A percentile compares a stretch with the other conserved stretches of the same genome.
Conservation (phyloP, 2,888 invertebrate genomes). For the Geophilus truncorum region DNA sequence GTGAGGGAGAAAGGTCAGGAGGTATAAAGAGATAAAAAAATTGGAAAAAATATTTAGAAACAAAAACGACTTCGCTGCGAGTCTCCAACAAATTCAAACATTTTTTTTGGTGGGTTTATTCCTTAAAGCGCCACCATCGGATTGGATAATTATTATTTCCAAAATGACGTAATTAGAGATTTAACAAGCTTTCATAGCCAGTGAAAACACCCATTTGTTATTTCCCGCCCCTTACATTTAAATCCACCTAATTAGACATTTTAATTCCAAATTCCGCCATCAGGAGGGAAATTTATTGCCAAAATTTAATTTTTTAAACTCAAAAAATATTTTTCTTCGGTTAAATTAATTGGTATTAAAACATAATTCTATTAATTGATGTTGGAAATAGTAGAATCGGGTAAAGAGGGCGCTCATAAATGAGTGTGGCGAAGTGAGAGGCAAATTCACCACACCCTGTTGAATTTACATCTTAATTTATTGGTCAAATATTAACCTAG, state of each 20-base stretch:
- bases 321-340: too few relatives aligned
- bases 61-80: too few relatives aligned
- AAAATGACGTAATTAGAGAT: neutral
- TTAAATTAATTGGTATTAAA: too few relatives aligned
- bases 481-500: neutral
- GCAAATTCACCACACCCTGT: neutral
- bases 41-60: neutral
- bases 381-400: too few relatives aligned
- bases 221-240: neutral
- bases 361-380: too few relatives aligned
- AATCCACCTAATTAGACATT: neutral
- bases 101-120: too few relatives aligned
- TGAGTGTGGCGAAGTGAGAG: neutral
- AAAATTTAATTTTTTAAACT: neutral
- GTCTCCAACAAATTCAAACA: too few relatives aligned
- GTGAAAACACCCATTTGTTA: neutral
- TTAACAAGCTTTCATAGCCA: neutral
- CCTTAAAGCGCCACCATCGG: neutral
- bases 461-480: neutral
- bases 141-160: neutral
- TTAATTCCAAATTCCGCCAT: neutral
- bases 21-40: neutral
- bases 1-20: neutral
- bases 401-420: too few relatives aligned
- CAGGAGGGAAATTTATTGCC: neutral